Base-by-base conservation (phyloP, 2,113 vertebrate species). In the Rutilus rutilus region DNA sequence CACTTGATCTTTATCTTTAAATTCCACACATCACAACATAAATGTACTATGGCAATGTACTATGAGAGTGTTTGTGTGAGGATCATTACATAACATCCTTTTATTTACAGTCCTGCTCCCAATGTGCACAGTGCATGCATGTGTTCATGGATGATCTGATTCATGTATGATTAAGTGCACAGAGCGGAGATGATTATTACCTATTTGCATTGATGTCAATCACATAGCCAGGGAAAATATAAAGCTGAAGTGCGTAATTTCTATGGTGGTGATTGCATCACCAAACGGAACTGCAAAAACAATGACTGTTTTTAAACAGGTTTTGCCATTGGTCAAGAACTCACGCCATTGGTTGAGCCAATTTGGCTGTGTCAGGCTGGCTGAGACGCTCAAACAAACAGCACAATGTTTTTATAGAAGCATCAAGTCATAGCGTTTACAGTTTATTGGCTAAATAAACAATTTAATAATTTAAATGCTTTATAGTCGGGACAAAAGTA, bases 131-230 rank as follows among this genome's bases (percentile, higher is more conserved):
- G 62, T 82, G 52, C 33, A 81, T 54, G 23, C 65, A 73, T 42
- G 77, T 79, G 54, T 59, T 85, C 15, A 62, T 27, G 52, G 54
- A 54, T 30, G 60, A 71, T 27, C 60, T 75, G 14, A 50, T 27
- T 42, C 47, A 69, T 79, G 12, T 47, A 78, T 75, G 62, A 77
- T 30, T 27, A 54, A 76, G 62, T 47, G 45, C 54, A 74, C 67
- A 62, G 74, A 36, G 60, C 1, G 0, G 17, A 19, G n/a, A 82
- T 74, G 65, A 62, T 82, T 82, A 75, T 33, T 64, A 60, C 65
- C 52, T 62, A 62, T 86, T 86, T 74, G 42, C 54, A 30, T 14
- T 59, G 57, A 60, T 82, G 54, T 62, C 78, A 75, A 82, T 82
- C 78, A 75, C 23, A 33, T 59, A 62, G 30, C 17, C 59, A 64